Percentiles rank a stretch among this genome's conserved stretches.
Evolutionary conservation across 2,888 invertebrate species (phyloP).

Genomic region (Chrysolina haemoptera): DNA sequence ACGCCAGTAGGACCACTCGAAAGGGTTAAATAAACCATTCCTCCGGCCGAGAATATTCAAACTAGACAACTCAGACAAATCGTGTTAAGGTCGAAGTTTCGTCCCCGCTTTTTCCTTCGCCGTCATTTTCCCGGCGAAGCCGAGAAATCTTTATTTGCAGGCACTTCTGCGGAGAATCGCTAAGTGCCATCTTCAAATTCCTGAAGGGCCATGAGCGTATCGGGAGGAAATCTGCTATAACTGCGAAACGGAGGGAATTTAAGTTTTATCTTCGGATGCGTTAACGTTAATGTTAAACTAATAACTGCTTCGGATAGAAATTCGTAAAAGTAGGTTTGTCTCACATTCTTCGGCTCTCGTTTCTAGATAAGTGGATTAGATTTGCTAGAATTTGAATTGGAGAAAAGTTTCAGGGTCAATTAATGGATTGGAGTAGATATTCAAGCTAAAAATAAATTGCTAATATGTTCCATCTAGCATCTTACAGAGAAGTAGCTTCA

Average conservation of each 20-base stretch:
- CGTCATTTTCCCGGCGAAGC: slow-evolving; percentile 2
- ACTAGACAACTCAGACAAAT: slow-evolving; percentile 25
- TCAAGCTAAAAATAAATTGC: too few species aligned
- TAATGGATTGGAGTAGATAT: background rate
- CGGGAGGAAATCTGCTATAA: slow-evolving; percentile 11
- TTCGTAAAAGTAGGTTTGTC: slow-evolving; percentile 7
- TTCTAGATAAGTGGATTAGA: slow-evolving; percentile 14
- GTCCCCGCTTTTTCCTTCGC: slow-evolving; percentile 9
- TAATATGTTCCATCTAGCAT: too few species aligned
- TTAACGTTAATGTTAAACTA: slow-evolving; percentile 16
- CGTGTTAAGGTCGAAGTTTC: slow-evolving; percentile 25
- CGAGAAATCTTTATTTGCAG: slow-evolving; percentile 17
- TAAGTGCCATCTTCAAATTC: slow-evolving; percentile 21
- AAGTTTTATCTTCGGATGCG: slow-evolving; percentile 10
- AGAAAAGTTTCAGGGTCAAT: background rate
- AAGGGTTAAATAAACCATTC: slow-evolving; percentile 7
- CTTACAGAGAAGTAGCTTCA: too few species aligned
- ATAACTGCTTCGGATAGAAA: slow-evolving; percentile 16
- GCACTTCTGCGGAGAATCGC: slow-evolving; percentile 25
- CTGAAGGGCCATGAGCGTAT: slow-evolving; percentile 21
- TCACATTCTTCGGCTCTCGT: background rate
- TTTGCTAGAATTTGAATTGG: background rate
- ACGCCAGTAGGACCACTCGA: background rate
- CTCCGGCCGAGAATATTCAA: slow-evolving; percentile 10
- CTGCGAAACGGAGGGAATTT: slow-evolving; percentile 9